A percentile compares a stretch with the other conserved stretches of the same genome.
Evolutionary conservation across 2,113 vertebrate species (phyloP).

Genomic region (Pomatostomus ruficeps): DNA sequence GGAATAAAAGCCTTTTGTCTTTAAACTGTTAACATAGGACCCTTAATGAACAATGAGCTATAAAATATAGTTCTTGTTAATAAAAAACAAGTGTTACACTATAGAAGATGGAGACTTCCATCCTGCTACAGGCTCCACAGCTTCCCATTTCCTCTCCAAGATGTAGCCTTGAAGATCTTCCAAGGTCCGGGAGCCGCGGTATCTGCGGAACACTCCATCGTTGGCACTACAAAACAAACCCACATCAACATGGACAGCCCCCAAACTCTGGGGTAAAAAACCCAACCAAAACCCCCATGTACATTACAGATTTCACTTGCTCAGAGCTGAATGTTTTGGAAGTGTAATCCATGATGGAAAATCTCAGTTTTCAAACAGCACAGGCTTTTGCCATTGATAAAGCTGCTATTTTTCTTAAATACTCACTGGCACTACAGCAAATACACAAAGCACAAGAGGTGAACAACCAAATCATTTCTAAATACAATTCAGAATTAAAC

Average conservation of each 20-base stretch:
- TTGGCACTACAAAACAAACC: constrained; percentile 71
- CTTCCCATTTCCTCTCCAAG: constrained; percentile 79
- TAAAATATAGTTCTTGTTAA: background rate
- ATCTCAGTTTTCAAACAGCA: background rate
- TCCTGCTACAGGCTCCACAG: constrained; percentile 81
- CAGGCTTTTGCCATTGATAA: background rate
- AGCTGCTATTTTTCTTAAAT: background rate
- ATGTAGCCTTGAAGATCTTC: constrained; percentile 82
- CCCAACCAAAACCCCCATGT: accelerated
- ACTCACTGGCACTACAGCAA: background rate
- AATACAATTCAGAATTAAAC: background rate
- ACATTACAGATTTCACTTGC: background rate
- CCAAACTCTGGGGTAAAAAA: background rate
- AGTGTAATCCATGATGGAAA: background rate
- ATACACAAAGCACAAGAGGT: background rate
- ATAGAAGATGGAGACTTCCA: constrained; percentile 87
- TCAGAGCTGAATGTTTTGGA: background rate
- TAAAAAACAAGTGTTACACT: constrained; percentile 65
- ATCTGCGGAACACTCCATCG: constrained; percentile 81
- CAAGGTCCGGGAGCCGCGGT: constrained; percentile 76
- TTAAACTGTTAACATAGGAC: background rate
- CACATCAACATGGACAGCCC: background rate
- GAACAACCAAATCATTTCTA: background rate
- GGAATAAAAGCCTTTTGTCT: background rate
- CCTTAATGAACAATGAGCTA: background rate